Percentiles rank a stretch among this genome's conserved stretches.
phyloP scores from a whole-genome alignment of 2,888 invertebrate species.

The Penaeus monodon region DNA sequence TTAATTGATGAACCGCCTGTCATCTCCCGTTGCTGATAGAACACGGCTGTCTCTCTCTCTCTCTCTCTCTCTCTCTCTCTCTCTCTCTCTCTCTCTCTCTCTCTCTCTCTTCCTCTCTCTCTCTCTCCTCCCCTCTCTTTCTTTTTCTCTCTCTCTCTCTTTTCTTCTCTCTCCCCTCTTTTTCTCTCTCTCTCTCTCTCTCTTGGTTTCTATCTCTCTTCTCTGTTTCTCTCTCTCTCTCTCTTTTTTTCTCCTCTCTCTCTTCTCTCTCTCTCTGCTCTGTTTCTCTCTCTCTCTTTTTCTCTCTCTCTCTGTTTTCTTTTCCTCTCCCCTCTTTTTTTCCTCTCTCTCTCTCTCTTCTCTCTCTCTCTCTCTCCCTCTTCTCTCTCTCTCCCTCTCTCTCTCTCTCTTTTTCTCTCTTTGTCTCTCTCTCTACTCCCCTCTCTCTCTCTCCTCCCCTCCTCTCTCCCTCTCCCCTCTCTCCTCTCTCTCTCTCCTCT shows the following conservation, averaged over 20 bases:
- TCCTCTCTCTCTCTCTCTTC: background rate
- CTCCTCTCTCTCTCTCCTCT: too few relatives aligned
- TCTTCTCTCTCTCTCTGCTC: too few relatives aligned
- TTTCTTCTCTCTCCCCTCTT: background rate
- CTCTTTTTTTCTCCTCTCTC: background rate
- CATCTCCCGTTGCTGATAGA: background rate
- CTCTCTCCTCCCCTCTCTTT: background rate
- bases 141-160: too few relatives aligned
- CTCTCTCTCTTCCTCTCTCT: slow-evolving; percentile 27
- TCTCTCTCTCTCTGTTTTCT: too few relatives aligned
- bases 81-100: slow-evolving; percentile 31
- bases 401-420: too few relatives aligned
- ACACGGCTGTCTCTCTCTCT: background rate
- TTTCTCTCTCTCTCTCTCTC: background rate
- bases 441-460: slow-evolving; percentile 6
- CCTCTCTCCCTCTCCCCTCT: too few relatives aligned
- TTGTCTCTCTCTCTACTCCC: background rate
- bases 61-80: slow-evolving; percentile 24
- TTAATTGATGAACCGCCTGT: too few relatives aligned
- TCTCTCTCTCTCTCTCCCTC: background rate
- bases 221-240: too few relatives aligned
- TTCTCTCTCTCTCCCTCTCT: background rate
- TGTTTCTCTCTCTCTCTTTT: too few relatives aligned
- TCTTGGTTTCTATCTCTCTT: background rate
- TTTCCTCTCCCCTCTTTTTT: too few relatives aligned